These are phyloP conservation scores for Epinotia bilunana DNA, from an alignment of 2,888 invertebrate genomes.

Conservation along the genomic window DNA sequence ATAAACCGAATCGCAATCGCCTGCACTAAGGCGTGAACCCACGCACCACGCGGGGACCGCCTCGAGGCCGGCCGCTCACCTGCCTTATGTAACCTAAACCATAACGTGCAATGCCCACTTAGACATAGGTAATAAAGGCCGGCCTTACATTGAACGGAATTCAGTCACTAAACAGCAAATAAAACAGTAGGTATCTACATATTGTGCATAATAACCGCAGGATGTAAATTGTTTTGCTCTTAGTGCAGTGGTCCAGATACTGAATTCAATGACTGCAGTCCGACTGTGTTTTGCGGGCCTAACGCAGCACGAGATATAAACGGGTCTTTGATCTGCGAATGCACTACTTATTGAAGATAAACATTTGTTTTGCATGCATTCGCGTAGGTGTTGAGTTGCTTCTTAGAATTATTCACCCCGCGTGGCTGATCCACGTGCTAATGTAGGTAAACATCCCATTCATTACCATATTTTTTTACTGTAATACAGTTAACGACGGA, in stretches of 20 bases:
- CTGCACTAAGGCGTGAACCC: conserved; percentile 67
- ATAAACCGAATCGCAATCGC: conserved; percentile 49
- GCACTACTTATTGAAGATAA: conserved; percentile 48
- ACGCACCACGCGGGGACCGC: conserved; percentile 65
- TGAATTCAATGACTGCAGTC: too few species aligned
- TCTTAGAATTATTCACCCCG: conserved; percentile 7
- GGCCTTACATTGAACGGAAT: conserved; percentile 6
- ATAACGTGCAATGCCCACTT: conserved; percentile 64
- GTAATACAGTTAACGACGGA: too few species aligned
- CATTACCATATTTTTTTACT: not conserved
- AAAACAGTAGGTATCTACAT: too few species aligned
- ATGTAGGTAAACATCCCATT: not conserved
- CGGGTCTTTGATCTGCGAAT: conserved; percentile 66
- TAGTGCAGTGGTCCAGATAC: too few species aligned
- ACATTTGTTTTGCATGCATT: conserved; percentile 36
- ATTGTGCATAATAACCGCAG: too few species aligned
- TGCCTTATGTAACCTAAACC: conserved; percentile 68
- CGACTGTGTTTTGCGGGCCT: too few species aligned
- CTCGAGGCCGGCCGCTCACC: conserved; percentile 81
- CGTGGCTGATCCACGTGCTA: not conserved
- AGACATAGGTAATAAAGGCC: conserved; percentile 55
- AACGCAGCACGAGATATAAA: conserved; percentile 36
- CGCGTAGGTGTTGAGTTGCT: conserved; percentile 2
- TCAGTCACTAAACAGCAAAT: too few species aligned
- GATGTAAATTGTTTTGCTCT: too few species aligned